Evolutionary conservation across 2,113 vertebrate species (phyloP), one percentile per base, ranked within the genome.

Genomic region (Romanogobio albipinnatus): DNA sequence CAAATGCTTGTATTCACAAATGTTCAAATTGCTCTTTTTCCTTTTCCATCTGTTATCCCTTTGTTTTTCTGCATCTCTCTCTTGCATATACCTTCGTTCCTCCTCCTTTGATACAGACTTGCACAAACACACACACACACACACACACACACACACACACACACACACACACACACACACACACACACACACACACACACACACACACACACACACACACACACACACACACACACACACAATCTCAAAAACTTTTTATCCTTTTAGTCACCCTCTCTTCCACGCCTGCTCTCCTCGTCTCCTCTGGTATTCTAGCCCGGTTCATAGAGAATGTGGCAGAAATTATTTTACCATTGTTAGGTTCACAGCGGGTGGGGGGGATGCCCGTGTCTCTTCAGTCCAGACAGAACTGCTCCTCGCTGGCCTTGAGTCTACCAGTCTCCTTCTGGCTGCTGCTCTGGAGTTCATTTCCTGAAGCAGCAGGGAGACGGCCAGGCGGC

Each of bases 391-490:
- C 74, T 14, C 29, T 22, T 59, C 74, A 51, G 19, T 62, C 15
- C 33, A 68, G 64, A 77, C 49, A 79, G 64, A 79, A 76, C 5
- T 56, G n/a, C 49, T 81, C 53, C 14, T 59, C 5, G 13, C 66
- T 33, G 43, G 76, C 36, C 66, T 47, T 5, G 76, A 85, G 66
- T 79, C 51, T 68, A 53, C 51, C 66, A 29, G 56, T 70, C 13
- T 80, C 58, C 66, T 68, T 56, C 81, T 76, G 81, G 76, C 76
- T 51, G 39, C 88, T 92, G 90, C 89, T 91, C 91, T 90, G 89
- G 91, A 94, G 92, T 91, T 91, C 93, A 95, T 95, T 95, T 94
- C 93, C 93, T 93, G 90, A 89, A 94, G 90, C 94, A 94, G 93
- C 91, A 87, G 93, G 93, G 90, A 90, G 90, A 91, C 89, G 68